Conservation (phyloP, 2,113 vertebrate species). For the Crypturellus undulatus region DNA sequence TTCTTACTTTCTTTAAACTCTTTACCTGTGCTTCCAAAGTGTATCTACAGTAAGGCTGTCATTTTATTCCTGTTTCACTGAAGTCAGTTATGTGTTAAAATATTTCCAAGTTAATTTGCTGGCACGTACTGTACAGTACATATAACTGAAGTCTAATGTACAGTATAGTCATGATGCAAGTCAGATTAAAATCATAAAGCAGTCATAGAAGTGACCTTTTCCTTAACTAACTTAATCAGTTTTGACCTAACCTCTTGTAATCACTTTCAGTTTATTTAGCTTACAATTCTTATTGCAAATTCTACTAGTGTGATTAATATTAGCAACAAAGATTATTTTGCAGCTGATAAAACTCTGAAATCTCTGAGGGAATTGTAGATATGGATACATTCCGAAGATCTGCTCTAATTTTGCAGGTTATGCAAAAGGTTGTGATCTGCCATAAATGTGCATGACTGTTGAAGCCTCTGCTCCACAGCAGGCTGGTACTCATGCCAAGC, state of each 20-base stretch:
- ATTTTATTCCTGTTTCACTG: neutral
- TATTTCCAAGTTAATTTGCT: neutral
- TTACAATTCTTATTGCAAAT: neutral
- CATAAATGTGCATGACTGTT: neutral
- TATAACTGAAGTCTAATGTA: neutral
- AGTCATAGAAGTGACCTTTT: neutral
- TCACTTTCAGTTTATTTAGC: neutral
- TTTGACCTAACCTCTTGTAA: neutral
- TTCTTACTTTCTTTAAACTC: neutral
- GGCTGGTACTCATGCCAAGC: neutral
- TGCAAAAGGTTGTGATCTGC: neutral
- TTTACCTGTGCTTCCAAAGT: neutral
- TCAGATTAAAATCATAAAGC: neutral
- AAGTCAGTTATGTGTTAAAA: neutral
- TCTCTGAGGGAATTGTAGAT: neutral
- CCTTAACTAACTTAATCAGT: neutral
- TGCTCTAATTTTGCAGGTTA: neutral
- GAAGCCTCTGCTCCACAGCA: neutral
- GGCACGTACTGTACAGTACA: neutral
- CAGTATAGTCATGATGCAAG: neutral
- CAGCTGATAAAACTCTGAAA: neutral
- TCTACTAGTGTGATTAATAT: neutral
- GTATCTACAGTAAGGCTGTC: neutral
- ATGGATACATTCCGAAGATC: neutral
- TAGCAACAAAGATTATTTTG: neutral